phyloP scores from a whole-genome alignment of 2,113 vertebrate genomes.

The Campylomormyrus tamandua region DNA sequence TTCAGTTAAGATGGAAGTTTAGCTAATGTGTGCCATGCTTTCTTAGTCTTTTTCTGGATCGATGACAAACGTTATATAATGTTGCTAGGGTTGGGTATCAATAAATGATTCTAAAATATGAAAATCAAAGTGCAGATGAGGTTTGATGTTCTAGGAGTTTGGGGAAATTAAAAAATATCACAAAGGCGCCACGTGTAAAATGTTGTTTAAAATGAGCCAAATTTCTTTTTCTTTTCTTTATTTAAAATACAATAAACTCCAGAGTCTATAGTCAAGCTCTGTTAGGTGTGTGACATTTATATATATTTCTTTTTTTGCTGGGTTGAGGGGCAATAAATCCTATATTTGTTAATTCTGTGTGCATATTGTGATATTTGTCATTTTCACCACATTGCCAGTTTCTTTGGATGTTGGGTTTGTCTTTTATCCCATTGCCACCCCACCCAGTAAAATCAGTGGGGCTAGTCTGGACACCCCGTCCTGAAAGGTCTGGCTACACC shows the following conservation, averaged over 20 bases:
- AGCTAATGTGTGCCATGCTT: not conserved
- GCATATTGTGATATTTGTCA: not conserved
- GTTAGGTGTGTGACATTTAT: not conserved
- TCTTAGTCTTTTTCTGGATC: not conserved
- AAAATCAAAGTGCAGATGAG: not conserved
- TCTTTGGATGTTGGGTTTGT: not conserved
- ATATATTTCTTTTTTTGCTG: not conserved
- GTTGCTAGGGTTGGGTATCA: not conserved
- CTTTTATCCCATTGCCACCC: not conserved
- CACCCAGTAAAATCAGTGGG: not conserved
- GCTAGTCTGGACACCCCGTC: not conserved
- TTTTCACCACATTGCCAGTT: not conserved
- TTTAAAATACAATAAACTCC: not conserved
- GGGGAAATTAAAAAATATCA: not conserved
- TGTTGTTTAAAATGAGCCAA: not conserved
- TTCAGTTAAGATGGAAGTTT: not conserved
- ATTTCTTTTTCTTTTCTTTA: not conserved
- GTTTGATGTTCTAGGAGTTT: not conserved
- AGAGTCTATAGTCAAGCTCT: not conserved
- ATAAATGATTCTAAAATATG: not conserved
- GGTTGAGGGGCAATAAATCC: not conserved
- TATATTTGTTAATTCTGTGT: not conserved
- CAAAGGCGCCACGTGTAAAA: not conserved
- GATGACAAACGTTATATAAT: not conserved
- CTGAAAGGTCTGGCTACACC: not conserved